phyloP scores from a whole-genome alignment of 2,888 invertebrate genomes.

The Nomada fucata region DNA sequence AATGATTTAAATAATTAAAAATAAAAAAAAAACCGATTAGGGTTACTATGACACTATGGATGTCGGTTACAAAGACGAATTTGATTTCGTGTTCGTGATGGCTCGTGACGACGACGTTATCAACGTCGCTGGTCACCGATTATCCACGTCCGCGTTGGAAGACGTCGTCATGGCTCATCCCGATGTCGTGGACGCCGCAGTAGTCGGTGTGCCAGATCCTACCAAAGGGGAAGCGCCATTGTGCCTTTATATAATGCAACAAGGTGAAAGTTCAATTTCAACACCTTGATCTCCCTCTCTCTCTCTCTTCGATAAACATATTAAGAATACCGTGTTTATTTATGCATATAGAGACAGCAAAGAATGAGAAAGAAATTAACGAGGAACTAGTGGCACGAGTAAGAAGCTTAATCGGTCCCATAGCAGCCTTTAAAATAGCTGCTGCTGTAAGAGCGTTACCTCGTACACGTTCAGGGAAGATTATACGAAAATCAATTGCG shows the following conservation, averaged over 20 bases:
- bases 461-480: constrained; percentile 94
- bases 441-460: constrained; percentile 93
- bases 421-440: constrained; percentile 93
- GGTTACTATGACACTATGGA: constrained; percentile 98
- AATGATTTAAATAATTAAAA: not conserved
- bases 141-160: constrained; percentile 95
- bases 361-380: constrained; percentile 85
- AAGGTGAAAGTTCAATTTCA: constrained; percentile 81
- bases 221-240: constrained; percentile 96
- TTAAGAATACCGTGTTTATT: not conserved
- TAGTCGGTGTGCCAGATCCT: constrained; percentile 94
- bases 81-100: constrained; percentile 94
- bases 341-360: constrained; percentile 83
- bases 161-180: constrained; percentile 95
- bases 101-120: constrained; percentile 97
- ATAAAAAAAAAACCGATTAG: constrained; percentile 82
- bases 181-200: constrained; percentile 93
- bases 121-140: constrained; percentile 96
- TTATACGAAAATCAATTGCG: constrained; percentile 93
- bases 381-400: constrained; percentile 87
- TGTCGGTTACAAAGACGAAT: constrained; percentile 93
- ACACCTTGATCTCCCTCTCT: not conserved
- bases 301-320: not conserved
- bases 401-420: constrained; percentile 91
- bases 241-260: constrained; percentile 92